Percentiles rank a stretch among this genome's conserved stretches.
Evolutionary conservation across 2,113 vertebrate genomes (phyloP).

Genomic region (Sisor rabdophorus): DNA sequence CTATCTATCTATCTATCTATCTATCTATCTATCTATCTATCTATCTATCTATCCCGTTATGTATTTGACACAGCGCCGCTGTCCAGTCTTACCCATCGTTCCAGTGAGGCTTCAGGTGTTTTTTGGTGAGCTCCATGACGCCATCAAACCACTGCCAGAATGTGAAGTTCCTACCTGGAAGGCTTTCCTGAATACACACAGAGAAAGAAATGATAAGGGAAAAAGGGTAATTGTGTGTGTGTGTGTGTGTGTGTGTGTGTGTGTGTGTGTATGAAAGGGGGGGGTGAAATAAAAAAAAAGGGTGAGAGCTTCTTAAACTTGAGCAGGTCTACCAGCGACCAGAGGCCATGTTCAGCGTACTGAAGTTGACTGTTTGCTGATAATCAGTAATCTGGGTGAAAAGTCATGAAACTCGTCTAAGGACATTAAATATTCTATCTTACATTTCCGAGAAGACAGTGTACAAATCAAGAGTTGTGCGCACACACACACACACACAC

Average conservation of each 20-base stretch:
- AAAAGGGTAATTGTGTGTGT: not conserved
- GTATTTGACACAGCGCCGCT: not conserved
- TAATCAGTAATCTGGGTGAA: constrained; percentile 43
- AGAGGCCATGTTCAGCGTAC: constrained; percentile 8
- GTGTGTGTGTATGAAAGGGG: not conserved
- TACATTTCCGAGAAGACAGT: constrained; percentile 26
- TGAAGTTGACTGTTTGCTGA: constrained; percentile 25
- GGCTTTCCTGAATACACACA: constrained; percentile 78
- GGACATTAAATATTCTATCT: constrained; percentile 24
- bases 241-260: not conserved
- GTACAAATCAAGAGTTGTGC: constrained; percentile 2
- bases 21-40: too few relatives aligned
- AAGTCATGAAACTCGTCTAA: constrained; percentile 38
- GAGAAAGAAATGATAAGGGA: not conserved
- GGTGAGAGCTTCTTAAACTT: constrained; percentile 26
- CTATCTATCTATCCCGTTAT: too few relatives aligned
- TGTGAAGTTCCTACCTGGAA: constrained; percentile 93
- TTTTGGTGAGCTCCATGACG: constrained; percentile 96
- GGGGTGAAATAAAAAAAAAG: not conserved
- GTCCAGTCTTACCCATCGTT: constrained; percentile 83
- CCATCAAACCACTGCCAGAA: constrained; percentile 99
- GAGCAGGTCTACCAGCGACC: constrained; percentile 22
- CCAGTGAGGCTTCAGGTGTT: constrained; percentile 93
- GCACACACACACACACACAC: not conserved
- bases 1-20: too few relatives aligned